These are phyloP conservation scores for Nysson spinosus DNA, from an alignment of 2,888 invertebrate species.

Conservation along the genomic window DNA sequence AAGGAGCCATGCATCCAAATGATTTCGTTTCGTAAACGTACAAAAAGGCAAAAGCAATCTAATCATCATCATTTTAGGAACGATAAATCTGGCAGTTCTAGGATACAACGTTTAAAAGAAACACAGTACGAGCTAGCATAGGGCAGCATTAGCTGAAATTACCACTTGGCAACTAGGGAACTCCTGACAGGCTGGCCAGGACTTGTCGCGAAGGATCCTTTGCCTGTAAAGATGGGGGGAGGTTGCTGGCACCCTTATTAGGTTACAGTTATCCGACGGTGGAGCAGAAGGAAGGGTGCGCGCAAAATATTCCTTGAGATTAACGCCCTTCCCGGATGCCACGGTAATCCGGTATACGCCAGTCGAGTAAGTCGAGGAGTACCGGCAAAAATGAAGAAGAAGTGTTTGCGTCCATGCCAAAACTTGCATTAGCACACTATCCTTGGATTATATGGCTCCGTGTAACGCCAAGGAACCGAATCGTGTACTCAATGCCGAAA, in stretches of 20 bases:
- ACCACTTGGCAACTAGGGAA: slow-evolving; percentile 66
- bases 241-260: slow-evolving; percentile 63
- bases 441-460: slow-evolving; percentile 67
- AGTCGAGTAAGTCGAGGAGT: slow-evolving; percentile 52
- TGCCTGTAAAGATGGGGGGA: slow-evolving; percentile 22
- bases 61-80: slow-evolving; percentile 33
- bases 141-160: slow-evolving; percentile 71
- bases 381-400: slow-evolving; percentile 70
- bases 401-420: slow-evolving; percentile 71
- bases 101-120: slow-evolving; percentile 56
- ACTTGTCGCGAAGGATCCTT: slow-evolving; percentile 49
- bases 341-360: slow-evolving; percentile 68
- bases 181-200: slow-evolving; percentile 39
- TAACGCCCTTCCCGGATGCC: slow-evolving; percentile 68
- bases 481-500: slow-evolving; percentile 35
- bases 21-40: background rate
- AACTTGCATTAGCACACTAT: slow-evolving; percentile 74
- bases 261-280: slow-evolving; percentile 67
- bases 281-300: slow-evolving; percentile 33
- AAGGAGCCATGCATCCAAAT: background rate
- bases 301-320: slow-evolving; percentile 72
- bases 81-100: slow-evolving; percentile 49
- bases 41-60: slow-evolving; percentile 47
- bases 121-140: slow-evolving; percentile 30
- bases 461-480: slow-evolving; percentile 28